These are phyloP conservation scores for Xylota sylvarum DNA, from an alignment of 2,888 invertebrate species.

Conservation along the genomic window DNA sequence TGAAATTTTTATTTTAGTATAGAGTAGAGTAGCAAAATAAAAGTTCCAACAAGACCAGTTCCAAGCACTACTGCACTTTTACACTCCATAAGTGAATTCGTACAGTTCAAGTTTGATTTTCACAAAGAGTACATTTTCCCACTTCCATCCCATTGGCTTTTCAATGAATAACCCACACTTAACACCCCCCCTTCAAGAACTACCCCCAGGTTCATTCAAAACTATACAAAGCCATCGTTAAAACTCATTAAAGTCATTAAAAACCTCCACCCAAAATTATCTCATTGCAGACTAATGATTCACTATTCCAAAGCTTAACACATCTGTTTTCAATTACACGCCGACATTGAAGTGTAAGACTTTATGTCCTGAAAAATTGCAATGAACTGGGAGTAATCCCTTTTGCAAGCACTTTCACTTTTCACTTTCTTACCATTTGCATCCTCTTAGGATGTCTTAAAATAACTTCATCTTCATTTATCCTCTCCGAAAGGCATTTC, in stretches of 20 bases:
- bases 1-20: no score
- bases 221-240: neutral
- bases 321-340: conserved; percentile 60
- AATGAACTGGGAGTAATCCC: conserved; percentile 55
- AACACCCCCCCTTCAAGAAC: conserved; percentile 16
- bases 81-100: no score
- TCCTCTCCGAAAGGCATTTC: conserved; percentile 8
- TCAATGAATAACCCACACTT: neutral
- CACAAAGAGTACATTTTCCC: neutral
- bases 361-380: conserved; percentile 74
- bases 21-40: no score
- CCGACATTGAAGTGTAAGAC: conserved; percentile 53
- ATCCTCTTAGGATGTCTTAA: conserved; percentile 51
- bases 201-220: conserved; percentile 1
- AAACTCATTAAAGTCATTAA: conserved; percentile 21
- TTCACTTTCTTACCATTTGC: conserved; percentile 54
- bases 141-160: conserved; percentile 3
- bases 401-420: conserved; percentile 48
- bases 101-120: neutral
- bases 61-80: no score
- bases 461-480: conserved; percentile 57
- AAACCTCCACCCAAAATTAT: conserved; percentile 2
- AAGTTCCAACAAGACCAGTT: no score
- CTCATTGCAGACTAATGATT: conserved; percentile 25
- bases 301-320: conserved; percentile 22